Evolutionary conservation across 2,888 invertebrate species (phyloP).

Genomic region (Lampropteryx suffumata): DNA sequence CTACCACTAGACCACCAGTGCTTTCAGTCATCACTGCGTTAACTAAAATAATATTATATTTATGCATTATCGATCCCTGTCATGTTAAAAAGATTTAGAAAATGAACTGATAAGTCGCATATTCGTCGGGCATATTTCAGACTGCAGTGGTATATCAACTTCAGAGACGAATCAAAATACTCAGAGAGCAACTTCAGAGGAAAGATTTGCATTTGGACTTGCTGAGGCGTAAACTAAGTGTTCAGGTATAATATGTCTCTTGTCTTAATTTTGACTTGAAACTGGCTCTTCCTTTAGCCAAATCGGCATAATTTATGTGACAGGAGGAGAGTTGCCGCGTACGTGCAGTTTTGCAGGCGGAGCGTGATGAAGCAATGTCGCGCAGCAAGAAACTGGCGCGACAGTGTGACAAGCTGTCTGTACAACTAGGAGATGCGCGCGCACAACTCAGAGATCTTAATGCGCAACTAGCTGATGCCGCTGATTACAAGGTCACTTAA

Average conservation of each 20-base stretch:
- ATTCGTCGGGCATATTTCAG: conserved; percentile 66
- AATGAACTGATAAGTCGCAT: neutral
- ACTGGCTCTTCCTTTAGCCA: neutral
- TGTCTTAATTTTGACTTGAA: too few species aligned
- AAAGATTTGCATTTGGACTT: conserved; percentile 96
- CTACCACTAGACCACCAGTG: too few species aligned
- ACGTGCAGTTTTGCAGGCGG: conserved; percentile 81
- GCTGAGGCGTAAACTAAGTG: conserved; percentile 91
- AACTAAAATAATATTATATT: too few species aligned
- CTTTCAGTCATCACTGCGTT: too few species aligned
- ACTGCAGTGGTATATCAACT: conserved; percentile 94
- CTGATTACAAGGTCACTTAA: conserved; percentile 88
- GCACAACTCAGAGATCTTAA: conserved; percentile 92
- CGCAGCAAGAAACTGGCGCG: conserved; percentile 91
- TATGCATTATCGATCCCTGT: too few species aligned
- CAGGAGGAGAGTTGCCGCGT: conserved; percentile 75
- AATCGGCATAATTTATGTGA: neutral
- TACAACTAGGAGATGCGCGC: conserved; percentile 92
- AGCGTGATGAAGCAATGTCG: conserved; percentile 86
- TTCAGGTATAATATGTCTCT: conserved; percentile 83
- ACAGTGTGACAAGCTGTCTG: conserved; percentile 90
- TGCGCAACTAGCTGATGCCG: conserved; percentile 92
- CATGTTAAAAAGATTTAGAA: too few species aligned
- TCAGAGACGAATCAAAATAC: conserved; percentile 91
- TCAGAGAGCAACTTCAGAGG: conserved; percentile 95